Evolutionary conservation across 1,140 invertebrate genomes (phyloP).

Genomic region (Zophobas atratus): DNA sequence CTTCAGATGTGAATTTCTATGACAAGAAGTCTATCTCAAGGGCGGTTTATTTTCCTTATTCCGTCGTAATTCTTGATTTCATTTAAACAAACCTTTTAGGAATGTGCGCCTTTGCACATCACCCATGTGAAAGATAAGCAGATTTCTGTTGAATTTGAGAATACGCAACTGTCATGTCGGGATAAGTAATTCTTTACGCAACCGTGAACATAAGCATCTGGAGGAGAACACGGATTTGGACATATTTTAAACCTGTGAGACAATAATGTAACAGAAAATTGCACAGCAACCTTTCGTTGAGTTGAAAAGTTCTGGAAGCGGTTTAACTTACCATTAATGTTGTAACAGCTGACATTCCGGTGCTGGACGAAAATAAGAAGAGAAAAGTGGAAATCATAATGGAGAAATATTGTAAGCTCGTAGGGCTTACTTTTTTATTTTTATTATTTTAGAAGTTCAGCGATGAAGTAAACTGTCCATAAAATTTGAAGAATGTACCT

Average conservation of each 20-base stretch:
- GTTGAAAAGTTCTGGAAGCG: not conserved
- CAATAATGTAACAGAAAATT: not conserved
- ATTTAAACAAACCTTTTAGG: constrained; percentile 24
- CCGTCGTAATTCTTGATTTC: constrained; percentile 6
- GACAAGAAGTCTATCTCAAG: constrained; percentile 41
- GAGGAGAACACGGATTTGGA: not conserved
- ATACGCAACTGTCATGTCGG: not conserved
- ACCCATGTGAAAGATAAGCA: constrained; percentile 11
- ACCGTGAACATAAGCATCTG: not conserved
- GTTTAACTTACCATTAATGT: not conserved
- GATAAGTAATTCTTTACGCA: constrained; percentile 2
- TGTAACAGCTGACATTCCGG: not conserved
- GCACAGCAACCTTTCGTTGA: not conserved
- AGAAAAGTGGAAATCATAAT: not conserved
- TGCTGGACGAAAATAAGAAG: not conserved
- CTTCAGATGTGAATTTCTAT: constrained; percentile 54
- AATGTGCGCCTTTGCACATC: not conserved
- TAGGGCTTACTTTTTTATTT: too few species aligned
- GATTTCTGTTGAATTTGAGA: constrained; percentile 1
- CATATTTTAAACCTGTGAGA: not conserved
- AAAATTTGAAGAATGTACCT: too few species aligned
- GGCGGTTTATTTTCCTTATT: constrained; percentile 12
- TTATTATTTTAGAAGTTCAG: too few species aligned
- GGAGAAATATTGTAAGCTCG: not conserved
- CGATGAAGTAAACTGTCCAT: too few species aligned